Base-by-base conservation (phyloP, 2,888 invertebrate genomes). In the Iphiclides podalirius region DNA sequence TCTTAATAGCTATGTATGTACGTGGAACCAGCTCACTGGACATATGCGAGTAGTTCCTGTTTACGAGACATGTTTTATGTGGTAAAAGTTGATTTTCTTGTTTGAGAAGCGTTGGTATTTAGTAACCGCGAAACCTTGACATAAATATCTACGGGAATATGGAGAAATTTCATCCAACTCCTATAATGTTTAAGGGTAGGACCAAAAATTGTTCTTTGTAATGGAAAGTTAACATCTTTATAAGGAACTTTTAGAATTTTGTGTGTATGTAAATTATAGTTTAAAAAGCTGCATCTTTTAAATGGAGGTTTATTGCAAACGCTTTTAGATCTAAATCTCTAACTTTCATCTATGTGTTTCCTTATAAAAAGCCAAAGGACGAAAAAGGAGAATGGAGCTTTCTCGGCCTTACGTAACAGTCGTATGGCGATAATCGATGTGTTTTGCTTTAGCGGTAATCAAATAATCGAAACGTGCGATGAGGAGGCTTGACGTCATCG, bases 71-170 rank as follows among this genome's bases (percentile, higher is more conserved):
- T 75, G 82, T 80, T 80, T 76, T 72, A 73, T 72, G 79, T 78
- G 70, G 83, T 86, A 85, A 85, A 85, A 85, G 84, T 85, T 83
- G 85, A 76, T 78, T 83, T 79, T 78, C 76, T 72, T 66, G 78
- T 75, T 66, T 66, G 58, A 74, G 79, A 80, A 80, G 74, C 70
- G 66, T 66, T 70, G 55, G 60, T 68, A 66, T 72, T 74, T 63
- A 64, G 65, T 65, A 70, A 70, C 59, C 54, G 61, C 49, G 54
- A 53, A 67, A 65, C 73, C 72, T 76, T 80, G 72, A 70, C 63
- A 61, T 14, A 35, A 38, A 47, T 39, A 46, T 39, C 36, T 42
- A 46, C 50, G 39, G 53, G 49, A 50, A 48, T 52, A 48, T 16
- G 33, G 45, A 43, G 28, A 39, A 48, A 38, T 52, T 51, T 43